A percentile compares a stretch with the other conserved stretches of the same genome.
phyloP scores from a whole-genome alignment of 2,113 vertebrate genomes.

The Mesembrinibis cayennensis region DNA sequence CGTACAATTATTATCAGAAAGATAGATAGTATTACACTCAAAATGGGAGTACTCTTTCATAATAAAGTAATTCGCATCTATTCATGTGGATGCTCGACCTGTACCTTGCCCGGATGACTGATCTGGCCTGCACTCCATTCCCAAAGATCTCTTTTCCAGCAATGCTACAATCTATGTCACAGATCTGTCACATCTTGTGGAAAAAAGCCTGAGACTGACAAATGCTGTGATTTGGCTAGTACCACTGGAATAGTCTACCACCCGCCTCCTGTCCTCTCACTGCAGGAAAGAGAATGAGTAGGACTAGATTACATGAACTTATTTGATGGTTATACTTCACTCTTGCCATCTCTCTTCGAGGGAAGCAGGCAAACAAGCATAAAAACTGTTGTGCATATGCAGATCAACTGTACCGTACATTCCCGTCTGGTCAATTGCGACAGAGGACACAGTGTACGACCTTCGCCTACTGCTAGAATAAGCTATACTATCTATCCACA shows the following conservation, averaged over 20 bases:
- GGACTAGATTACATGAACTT: not conserved
- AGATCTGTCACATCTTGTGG: not conserved
- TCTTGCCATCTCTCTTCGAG: not conserved
- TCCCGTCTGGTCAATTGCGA: not conserved
- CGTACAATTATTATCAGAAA: not conserved
- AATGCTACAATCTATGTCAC: not conserved
- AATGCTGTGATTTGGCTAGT: not conserved
- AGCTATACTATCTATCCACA: not conserved
- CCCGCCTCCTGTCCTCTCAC: not conserved
- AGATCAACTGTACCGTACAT: slow-evolving; percentile 7
- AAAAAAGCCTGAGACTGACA: not conserved
- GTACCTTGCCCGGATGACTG: not conserved
- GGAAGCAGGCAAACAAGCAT: slow-evolving; percentile 18
- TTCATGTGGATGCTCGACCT: not conserved
- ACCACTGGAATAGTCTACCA: not conserved
- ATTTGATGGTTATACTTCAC: not conserved
- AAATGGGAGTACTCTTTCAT: not conserved
- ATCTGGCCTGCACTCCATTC: not conserved
- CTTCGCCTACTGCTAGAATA: not conserved
- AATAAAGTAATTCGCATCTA: not conserved
- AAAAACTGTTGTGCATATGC: not conserved
- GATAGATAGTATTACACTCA: not conserved
- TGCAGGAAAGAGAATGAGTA: not conserved
- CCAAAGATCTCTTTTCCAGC: not conserved
- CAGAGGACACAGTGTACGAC: not conserved